Evolutionary conservation across 2,888 invertebrate genomes (phyloP).

Genomic region (Phlogophora meticulosa): DNA sequence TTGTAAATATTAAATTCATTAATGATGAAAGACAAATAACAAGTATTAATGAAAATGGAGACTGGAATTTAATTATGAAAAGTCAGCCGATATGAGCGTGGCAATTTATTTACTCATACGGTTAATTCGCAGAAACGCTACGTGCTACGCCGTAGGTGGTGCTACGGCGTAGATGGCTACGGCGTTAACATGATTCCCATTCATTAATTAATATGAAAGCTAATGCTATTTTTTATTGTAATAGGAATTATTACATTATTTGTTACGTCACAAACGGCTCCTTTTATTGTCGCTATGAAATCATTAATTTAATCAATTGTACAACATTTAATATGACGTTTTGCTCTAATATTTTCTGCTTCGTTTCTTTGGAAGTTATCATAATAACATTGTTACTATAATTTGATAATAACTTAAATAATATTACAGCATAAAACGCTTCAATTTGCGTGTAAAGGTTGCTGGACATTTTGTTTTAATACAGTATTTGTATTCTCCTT

Average conservation of each 20-base stretch:
- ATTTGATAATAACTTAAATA: too few relatives aligned
- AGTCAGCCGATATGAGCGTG: neutral
- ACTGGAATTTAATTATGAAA: neutral
- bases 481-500: too few relatives aligned
- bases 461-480: too few relatives aligned
- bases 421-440: too few relatives aligned
- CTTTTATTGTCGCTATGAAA: slow-evolving; percentile 14
- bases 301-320: slow-evolving; percentile 20
- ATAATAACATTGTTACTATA: neutral
- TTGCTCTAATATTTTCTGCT: neutral
- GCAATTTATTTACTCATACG: slow-evolving; percentile 11
- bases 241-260: neutral
- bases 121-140: slow-evolving; percentile 18
- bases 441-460: too few relatives aligned
- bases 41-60: neutral
- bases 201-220: slow-evolving; percentile 12
- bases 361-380: neutral
- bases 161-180: slow-evolving; percentile 25
- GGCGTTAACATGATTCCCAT: neutral
- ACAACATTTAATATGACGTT: neutral
- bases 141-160: slow-evolving; percentile 30
- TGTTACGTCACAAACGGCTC: neutral
- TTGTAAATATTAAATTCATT: neutral
- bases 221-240: neutral
- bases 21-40: neutral